Evolutionary conservation across 2,797 vertebrate genomes (phyloP).

Genomic region (Amniataba percoides): DNA sequence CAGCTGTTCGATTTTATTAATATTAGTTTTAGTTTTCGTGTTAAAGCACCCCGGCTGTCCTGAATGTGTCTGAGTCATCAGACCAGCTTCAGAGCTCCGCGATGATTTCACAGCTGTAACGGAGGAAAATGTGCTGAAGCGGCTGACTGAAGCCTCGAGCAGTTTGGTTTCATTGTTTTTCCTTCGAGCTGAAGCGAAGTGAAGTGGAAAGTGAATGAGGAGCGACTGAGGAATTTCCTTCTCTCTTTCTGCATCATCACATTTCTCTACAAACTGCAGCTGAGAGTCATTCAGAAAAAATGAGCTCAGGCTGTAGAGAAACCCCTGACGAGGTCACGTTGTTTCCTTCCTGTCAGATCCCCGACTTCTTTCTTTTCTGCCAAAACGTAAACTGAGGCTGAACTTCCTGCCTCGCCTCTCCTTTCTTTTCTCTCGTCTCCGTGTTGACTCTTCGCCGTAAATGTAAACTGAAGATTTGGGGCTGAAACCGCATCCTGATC

Average conservation of each 20-base stretch:
- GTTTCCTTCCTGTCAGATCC: conserved; percentile 21
- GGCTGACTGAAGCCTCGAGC: not conserved
- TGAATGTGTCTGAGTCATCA: too few species aligned
- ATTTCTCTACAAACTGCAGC: not conserved
- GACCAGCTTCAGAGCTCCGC: too few species aligned
- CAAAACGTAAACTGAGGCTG: conserved; percentile 33
- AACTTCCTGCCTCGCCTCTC: conserved; percentile 18
- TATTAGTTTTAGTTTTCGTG: too few species aligned
- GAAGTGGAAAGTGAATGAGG: conserved; percentile 13
- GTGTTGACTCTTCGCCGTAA: conserved; percentile 27
- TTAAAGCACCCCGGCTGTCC: too few species aligned
- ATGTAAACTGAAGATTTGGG: conserved; percentile 26
- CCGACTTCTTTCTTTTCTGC: conserved; percentile 37
- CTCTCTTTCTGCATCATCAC: not conserved
- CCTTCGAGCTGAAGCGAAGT: not conserved
- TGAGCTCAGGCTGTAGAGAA: not conserved
- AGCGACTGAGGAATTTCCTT: conserved; percentile 10
- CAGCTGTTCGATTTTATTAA: too few species aligned
- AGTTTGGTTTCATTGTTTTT: not conserved
- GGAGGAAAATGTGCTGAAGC: conserved; percentile 1
- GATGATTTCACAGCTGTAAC: too few species aligned
- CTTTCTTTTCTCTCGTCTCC: not conserved
- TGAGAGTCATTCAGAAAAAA: conserved; percentile 10
- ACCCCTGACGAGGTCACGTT: not conserved
- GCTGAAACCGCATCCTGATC: conserved; percentile 43